Conservation (phyloP, 2,113 vertebrate genomes). For the Electrona antarctica region DNA sequence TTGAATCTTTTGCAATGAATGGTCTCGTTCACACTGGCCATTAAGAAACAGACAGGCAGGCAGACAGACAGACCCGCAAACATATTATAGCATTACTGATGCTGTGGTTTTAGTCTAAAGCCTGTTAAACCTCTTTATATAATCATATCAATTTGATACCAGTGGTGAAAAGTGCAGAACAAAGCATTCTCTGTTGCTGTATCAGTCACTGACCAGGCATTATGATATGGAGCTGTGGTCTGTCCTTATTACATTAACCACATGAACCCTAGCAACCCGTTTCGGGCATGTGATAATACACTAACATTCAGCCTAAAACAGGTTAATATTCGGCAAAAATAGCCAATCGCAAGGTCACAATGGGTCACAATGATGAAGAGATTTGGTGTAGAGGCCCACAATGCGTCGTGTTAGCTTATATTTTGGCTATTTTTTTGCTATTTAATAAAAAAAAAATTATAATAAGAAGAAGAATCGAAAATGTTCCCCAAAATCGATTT, state of each 20-base stretch:
- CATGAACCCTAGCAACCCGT: neutral
- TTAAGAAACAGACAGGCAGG: neutral
- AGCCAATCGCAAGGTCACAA: no score
- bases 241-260: slow-evolving; percentile 36
- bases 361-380: no score
- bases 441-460: no score
- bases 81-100: neutral
- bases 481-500: no score
- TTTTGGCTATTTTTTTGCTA: no score
- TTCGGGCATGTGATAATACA: no score
- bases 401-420: no score
- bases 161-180: slow-evolving; percentile 37
- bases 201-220: slow-evolving; percentile 26
- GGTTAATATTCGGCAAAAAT: no score
- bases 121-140: slow-evolving; percentile 55
- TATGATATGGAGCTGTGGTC: slow-evolving; percentile 25
- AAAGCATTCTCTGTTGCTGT: slow-evolving; percentile 26
- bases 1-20: slow-evolving; percentile 26
- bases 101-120: slow-evolving; percentile 34
- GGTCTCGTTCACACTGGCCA: slow-evolving; percentile 13
- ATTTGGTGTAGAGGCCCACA: no score
- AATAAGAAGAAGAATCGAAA: no score
- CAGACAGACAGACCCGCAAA: slow-evolving; percentile 14
- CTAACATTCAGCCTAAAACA: no score
- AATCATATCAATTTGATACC: slow-evolving; percentile 41